These are phyloP conservation scores for Masticophis lateralis DNA, from an alignment of 2,797 vertebrate species.

Conservation along the genomic window DNA sequence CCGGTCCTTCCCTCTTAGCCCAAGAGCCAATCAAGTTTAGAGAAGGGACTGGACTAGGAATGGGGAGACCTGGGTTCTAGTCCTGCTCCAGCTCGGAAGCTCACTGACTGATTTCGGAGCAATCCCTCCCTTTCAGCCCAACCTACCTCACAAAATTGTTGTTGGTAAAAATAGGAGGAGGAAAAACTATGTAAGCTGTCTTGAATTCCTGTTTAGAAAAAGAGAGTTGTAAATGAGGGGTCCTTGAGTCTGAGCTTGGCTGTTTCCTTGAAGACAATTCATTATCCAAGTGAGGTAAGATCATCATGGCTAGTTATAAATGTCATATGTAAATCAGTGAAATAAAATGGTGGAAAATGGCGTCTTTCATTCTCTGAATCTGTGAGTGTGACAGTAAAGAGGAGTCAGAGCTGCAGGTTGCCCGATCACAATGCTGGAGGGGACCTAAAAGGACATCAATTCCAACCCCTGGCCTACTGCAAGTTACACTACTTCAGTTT, in stretches of 20 bases:
- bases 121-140: not conserved
- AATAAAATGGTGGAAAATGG: not conserved
- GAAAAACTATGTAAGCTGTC: not conserved
- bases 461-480: not conserved
- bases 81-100: rapidly evolving
- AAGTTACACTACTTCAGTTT: not conserved
- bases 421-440: not conserved
- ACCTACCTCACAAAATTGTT: not conserved
- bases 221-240: too few relatives aligned
- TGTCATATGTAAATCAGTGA: not conserved
- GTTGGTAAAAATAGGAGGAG: not conserved
- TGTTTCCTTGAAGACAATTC: too few relatives aligned
- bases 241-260: too few relatives aligned
- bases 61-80: not conserved
- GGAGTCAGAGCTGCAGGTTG: not conserved
- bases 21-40: not conserved
- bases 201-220: too few relatives aligned
- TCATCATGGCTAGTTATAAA: not conserved
- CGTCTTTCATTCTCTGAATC: not conserved
- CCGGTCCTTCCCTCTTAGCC: not conserved
- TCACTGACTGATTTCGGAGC: not conserved
- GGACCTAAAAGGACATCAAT: not conserved
- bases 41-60: not conserved
- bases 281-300: too few relatives aligned
- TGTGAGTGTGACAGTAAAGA: not conserved